A percentile compares a stretch with the other conserved stretches of the same genome.
These are phyloP conservation scores for Drosophila bifasciata DNA, from an alignment of 1,140 invertebrate genomes.

Conservation along the genomic window DNA sequence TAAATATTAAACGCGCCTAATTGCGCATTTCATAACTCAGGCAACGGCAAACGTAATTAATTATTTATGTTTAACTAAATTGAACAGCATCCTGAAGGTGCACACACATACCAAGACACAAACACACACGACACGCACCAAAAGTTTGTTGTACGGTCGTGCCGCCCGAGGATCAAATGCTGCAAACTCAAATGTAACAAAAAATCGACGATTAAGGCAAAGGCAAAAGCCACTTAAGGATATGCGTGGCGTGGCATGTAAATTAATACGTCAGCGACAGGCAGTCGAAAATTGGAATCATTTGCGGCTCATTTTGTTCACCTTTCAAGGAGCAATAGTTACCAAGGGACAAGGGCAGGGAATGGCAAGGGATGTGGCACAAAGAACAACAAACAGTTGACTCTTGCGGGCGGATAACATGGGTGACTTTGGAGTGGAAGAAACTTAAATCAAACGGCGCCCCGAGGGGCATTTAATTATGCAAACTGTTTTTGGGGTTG, in stretches of 20 bases:
- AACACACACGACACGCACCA: conserved; percentile 56
- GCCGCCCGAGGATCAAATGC: conserved; percentile 6
- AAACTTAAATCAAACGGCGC: conserved; percentile 19
- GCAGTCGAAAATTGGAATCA: conserved; percentile 13
- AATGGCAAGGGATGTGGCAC: conserved; percentile 1
- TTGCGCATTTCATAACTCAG: conserved; percentile 81
- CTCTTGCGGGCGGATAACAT: conserved; percentile 8
- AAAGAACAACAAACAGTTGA: conserved; percentile 10
- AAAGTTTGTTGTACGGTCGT: conserved; percentile 23
- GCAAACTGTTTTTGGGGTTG: conserved; percentile 15
- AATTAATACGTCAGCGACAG: conserved; percentile 54
- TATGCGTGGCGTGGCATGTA: conserved; percentile 15
- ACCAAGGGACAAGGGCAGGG: not conserved
- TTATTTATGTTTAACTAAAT: conserved; percentile 80
- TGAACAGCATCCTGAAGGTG: conserved; percentile 49
- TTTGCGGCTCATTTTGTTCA: conserved; percentile 18
- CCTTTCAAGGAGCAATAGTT: conserved; percentile 4
- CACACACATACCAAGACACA: conserved; percentile 4
- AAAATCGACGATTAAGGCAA: not conserved
- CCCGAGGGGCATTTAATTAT: conserved; percentile 48
- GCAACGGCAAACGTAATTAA: conserved; percentile 77
- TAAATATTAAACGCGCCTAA: conserved; percentile 80
- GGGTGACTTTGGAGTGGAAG: conserved; percentile 41
- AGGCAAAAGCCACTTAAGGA: too few species aligned
- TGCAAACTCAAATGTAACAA: conserved; percentile 40